Evolutionary conservation across 2,888 invertebrate species (phyloP).

Genomic region (Elgonia sp.): DNA sequence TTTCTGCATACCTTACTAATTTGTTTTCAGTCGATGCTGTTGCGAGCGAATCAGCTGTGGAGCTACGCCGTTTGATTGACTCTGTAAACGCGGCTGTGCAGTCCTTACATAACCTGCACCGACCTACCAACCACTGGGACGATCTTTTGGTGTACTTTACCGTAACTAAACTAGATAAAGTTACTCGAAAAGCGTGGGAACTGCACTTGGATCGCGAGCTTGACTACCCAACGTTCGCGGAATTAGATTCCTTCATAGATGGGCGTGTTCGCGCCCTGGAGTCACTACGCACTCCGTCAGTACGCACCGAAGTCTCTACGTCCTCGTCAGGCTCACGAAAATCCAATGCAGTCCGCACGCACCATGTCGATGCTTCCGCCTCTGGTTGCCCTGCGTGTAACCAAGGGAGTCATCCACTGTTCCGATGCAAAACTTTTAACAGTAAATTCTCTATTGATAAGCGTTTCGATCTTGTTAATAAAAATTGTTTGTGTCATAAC

Average conservation of each 20-base stretch:
- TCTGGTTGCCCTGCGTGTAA: no score
- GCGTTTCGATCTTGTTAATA: background rate
- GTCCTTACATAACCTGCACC: background rate
- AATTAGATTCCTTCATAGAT: no score
- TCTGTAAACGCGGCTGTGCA: background rate
- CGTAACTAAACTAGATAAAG: background rate
- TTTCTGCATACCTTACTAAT: background rate
- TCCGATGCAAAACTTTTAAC: background rate
- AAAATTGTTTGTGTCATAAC: conserved; percentile 3
- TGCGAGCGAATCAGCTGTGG: background rate
- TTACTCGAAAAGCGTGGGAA: conserved; percentile 13
- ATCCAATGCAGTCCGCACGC: no score
- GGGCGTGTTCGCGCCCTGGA: no score
- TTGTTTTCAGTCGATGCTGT: background rate
- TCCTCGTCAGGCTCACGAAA: no score
- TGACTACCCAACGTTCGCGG: no score
- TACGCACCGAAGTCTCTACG: no score
- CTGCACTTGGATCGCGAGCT: background rate
- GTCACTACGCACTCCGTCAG: no score
- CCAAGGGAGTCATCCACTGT: background rate
- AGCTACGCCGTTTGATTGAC: background rate
- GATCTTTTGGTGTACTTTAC: background rate
- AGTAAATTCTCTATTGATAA: background rate
- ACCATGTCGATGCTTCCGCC: no score
- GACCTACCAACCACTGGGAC: conserved; percentile 14